Percentiles rank a stretch among this genome's conserved stretches.
phyloP scores from a whole-genome alignment of 1,140 invertebrate species.

The Orussus abietinus region DNA sequence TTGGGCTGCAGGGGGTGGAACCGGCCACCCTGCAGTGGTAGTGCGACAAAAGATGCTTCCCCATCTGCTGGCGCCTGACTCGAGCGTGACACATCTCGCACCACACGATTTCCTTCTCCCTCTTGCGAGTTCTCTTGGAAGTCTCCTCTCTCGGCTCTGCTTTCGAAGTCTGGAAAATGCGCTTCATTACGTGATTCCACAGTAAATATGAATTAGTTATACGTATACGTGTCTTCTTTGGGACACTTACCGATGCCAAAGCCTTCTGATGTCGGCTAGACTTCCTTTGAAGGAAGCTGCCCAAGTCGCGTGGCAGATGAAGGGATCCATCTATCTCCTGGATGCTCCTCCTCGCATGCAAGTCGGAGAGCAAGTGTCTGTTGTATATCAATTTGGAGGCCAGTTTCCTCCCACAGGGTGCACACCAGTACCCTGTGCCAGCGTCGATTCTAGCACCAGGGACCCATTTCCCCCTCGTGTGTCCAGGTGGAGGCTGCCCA shows the following conservation, averaged over 20 bases:
- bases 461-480: conserved; percentile 75
- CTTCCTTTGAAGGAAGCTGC: conserved; percentile 5
- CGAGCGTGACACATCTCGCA: conserved; percentile 69
- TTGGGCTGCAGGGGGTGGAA: conserved; percentile 46
- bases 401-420: conserved; percentile 70
- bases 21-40: conserved; percentile 72
- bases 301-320: conserved; percentile 18
- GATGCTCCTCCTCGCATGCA: conserved; percentile 67
- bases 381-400: conserved; percentile 71
- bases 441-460: conserved; percentile 57
- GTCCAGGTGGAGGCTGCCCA: conserved; percentile 60
- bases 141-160: neutral
- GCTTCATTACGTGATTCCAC: no score
- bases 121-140: conserved; percentile 51
- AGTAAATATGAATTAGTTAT: no score
- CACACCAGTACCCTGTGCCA: conserved; percentile 66
- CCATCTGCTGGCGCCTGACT: conserved; percentile 66
- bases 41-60: conserved; percentile 79
- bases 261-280: conserved; percentile 9
- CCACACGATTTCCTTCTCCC: conserved; percentile 57
- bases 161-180: neutral
- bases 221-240: no score
- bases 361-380: conserved; percentile 67
- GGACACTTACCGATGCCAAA: conserved; percentile 8
- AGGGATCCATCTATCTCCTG: conserved; percentile 55